Percentiles rank a stretch among this genome's conserved stretches.
Evolutionary conservation across 2,888 invertebrate genomes (phyloP).

Genomic region (Drosophila peninsularis): DNA sequence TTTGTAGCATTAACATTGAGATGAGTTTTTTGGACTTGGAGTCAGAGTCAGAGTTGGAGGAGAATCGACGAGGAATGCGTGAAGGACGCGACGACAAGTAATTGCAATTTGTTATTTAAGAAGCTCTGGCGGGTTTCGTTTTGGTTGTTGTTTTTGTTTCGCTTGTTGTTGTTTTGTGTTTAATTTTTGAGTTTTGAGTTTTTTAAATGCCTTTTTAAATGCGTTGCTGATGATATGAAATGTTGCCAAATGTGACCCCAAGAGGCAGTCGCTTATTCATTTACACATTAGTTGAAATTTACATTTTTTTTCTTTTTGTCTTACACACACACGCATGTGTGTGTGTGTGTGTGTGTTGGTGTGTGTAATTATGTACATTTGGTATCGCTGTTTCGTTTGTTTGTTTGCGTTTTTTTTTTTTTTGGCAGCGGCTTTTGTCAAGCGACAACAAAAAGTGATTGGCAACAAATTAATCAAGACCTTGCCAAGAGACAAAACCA

Average conservation of each 20-base stretch:
- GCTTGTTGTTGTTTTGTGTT: not conserved
- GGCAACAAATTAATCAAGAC: conserved; percentile 80
- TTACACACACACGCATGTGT: not conserved
- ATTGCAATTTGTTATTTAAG: conserved; percentile 61
- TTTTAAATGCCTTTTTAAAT: conserved; percentile 64
- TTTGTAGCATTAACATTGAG: conserved; percentile 63
- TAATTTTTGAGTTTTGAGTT: conserved; percentile 28
- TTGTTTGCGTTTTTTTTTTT: conserved; percentile 51
- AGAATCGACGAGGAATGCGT: conserved; percentile 68
- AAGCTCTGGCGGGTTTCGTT: conserved; percentile 45
- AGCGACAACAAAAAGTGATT: conserved; percentile 73
- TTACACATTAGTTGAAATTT: conserved; percentile 77
- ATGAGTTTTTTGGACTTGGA: conserved; percentile 25
- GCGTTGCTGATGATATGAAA: conserved; percentile 73
- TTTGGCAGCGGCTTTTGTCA: conserved; percentile 72
- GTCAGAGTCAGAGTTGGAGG: conserved; percentile 34
- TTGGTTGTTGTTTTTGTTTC: conserved; percentile 1
- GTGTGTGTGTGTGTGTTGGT: conserved; percentile 1
- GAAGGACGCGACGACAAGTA: conserved; percentile 61
- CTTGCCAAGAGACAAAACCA: conserved; percentile 62
- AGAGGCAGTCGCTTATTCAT: conserved; percentile 72
- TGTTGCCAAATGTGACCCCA: conserved; percentile 77
- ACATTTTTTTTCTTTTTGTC: conserved; percentile 38
- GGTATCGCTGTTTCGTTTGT: conserved; percentile 50
- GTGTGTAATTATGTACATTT: conserved; percentile 25